A percentile compares a stretch with the other conserved stretches of the same genome.
Conservation (phyloP, 2,797 vertebrate genomes). For the Lindbergichthys nudifrons region DNA sequence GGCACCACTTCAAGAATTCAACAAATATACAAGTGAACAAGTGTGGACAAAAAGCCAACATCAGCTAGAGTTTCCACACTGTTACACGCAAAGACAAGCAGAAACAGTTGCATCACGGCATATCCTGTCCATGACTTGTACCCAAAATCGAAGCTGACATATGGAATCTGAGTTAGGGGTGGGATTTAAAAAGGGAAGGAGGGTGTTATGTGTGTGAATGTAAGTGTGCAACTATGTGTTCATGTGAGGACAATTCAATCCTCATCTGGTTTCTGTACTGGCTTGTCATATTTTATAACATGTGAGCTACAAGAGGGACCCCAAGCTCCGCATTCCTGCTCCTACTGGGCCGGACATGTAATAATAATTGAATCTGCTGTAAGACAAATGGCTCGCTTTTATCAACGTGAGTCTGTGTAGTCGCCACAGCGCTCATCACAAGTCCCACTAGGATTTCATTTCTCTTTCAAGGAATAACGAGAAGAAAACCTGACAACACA, state of each 20-base stretch:
- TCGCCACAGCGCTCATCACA: constrained; percentile 8
- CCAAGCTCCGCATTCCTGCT: constrained; percentile 38
- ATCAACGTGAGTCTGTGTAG: constrained; percentile 31
- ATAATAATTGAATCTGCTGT: constrained; percentile 24
- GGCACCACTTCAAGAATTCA: constrained; percentile 63
- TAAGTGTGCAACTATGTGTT: constrained; percentile 24
- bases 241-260: constrained; percentile 64
- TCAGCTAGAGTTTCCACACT: constrained; percentile 11
- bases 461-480: constrained; percentile 27
- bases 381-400: constrained; percentile 57
- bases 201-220: neutral
- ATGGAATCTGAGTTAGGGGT: constrained; percentile 16
- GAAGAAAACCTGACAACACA: constrained; percentile 23
- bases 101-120: neutral
- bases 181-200: constrained; percentile 9
- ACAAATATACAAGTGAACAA: constrained; percentile 14
- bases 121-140: constrained; percentile 1
- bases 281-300: constrained; percentile 66
- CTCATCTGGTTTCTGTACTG: constrained; percentile 75
- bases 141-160: constrained; percentile 38
- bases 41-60: constrained; percentile 15
- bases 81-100: neutral
- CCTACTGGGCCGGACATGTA: constrained; percentile 12
- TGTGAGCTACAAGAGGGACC: constrained; percentile 43
- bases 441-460: constrained; percentile 16